Conservation (phyloP, 2,797 vertebrate species). For the Calcarius lapponicus region DNA sequence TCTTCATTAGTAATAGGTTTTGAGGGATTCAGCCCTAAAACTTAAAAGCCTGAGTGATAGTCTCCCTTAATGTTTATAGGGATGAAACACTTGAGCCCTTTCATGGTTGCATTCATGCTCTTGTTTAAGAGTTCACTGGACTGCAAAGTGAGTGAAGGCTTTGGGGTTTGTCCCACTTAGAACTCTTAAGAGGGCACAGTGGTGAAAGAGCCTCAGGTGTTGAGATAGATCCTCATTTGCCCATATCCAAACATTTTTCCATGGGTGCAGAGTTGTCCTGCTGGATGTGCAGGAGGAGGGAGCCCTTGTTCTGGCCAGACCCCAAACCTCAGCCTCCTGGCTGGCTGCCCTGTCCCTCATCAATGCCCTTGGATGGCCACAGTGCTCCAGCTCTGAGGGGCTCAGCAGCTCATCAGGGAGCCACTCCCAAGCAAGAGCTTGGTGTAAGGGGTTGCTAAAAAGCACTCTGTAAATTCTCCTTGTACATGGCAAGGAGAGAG, state of each 20-base stretch:
- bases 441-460: neutral
- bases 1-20: neutral
- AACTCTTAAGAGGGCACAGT: neutral
- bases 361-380: neutral
- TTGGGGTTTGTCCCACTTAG: neutral
- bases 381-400: fast-evolving
- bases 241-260: neutral
- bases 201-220: neutral
- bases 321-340: neutral
- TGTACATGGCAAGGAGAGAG: neutral
- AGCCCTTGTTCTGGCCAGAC: neutral
- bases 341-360: neutral
- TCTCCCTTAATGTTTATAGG: neutral
- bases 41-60: neutral
- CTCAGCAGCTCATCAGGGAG: neutral
- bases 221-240: neutral
- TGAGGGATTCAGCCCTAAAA: neutral
- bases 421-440: fast-evolving
- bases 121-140: neutral
- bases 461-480: fast-evolving
- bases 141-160: neutral
- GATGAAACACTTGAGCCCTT: neutral
- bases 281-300: neutral
- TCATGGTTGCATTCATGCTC: neutral
- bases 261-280: neutral